Base-by-base conservation (phyloP, 2,888 invertebrate species). In the Unio pictorum region DNA sequence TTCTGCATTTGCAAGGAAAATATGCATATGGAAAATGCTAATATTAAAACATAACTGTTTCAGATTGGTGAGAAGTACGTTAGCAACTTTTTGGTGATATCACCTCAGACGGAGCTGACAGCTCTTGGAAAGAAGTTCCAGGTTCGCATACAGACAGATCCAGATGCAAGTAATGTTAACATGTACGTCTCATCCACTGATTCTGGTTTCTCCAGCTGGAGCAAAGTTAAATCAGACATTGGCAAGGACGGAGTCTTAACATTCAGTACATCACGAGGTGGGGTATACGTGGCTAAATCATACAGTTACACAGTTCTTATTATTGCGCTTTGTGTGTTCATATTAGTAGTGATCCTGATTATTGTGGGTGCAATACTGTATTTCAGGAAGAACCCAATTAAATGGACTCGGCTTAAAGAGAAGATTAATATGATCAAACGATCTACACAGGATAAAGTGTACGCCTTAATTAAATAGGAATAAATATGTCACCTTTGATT, bases 221-320 rank as follows among this genome's bases (percentile, higher is more conserved):
- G 83, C 11, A 80, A 80, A 71, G 75, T 87, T 3, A 79, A 82
- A 20, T 78, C 84, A 7, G 66, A 75, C 3, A 70, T 88, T 6
- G 71, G 79, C 5, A 78, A 78, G 30, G 23, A 65, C 7, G 81
- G 81, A 8, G 68, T 73, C 34, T 86, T 87, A 28, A 79, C 61
- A 23, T 82, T 87, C 59, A 68, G 79, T 62, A 76, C 82, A 1
- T 60, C 76, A 8, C 67, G 81, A 20, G 88, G 88, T 6, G 88
- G 89, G 26, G 83, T 86, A 4, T 89, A 81, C 74, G 85, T 88
- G 6, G 88, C 86, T 0, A 78, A 81, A 28, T 71, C 73, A 18
- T 70, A 81, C 28, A 73, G 69, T 45, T 79, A 82, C 67, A 74
- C 80, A 34, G 85, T 83, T 30, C 72, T 83, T 64, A 85, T 88